Evolutionary conservation across 2,797 vertebrate genomes (phyloP), one percentile per base, ranked within the genome.

Genomic region (Hoplostethus atlanticus): DNA sequence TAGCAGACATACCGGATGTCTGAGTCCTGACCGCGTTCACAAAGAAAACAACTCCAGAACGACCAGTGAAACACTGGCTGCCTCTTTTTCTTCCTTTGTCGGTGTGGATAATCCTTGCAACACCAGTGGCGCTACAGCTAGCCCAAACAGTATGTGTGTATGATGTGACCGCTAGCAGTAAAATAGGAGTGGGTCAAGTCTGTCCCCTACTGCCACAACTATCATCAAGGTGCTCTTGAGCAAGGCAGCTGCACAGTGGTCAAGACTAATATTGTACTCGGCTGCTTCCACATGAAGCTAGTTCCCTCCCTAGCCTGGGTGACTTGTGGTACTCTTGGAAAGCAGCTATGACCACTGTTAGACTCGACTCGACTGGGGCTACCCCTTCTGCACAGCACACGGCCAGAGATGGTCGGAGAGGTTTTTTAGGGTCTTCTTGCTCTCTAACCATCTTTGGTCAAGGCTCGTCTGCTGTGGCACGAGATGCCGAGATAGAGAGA

Each of bases 381-480:
- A n/a, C 6, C 13, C 13, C 52, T 15, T 66, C 52, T 46, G 25
- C 6, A 10, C 40, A n/a, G 21, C 25, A 55, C 52, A 57, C 15
- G 40, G 64, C 3, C 53, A 10, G 38, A 28, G 16, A 48, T n/a
- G 17, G 9, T 6, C 16, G 1, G 4, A 17, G 63, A 42, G 12
- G 13, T 5, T 25, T 10, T 25, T 10, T 42, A n/a, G 28, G 42
- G 30, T 17, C 31, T 30, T 36, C 17, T 28, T 17, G 8, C 28
- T n/a, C 42, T 38, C 17, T 12, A 28, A 54, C 48, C 68, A 70
- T 61, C 48, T 61, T 61, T 70, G 48, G 48, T 54, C 57, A 53
- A 44, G 28, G 6, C 34, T 47, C 12, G 3, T 7, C 54, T 15
- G 9, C 6, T 44, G 2, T 51, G 21, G 36, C 3, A 15, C 63